These are phyloP conservation scores for Anoplolepis gracilipes DNA, from an alignment of 1,140 invertebrate species.

Conservation along the genomic window DNA sequence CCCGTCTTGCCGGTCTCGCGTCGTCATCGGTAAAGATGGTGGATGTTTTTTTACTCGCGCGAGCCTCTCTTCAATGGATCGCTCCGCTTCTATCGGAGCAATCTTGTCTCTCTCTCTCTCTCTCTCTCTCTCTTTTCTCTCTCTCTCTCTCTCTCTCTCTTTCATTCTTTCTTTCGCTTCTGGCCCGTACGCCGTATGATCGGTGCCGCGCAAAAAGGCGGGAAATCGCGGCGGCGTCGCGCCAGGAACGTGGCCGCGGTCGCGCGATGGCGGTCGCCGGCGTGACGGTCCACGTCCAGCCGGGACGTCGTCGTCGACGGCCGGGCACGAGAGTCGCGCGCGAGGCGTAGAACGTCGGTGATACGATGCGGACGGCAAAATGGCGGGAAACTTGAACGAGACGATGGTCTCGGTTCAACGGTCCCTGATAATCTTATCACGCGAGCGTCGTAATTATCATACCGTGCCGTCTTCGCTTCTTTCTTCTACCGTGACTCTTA, in stretches of 20 bases:
- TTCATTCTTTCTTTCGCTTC: slow-evolving; percentile 16
- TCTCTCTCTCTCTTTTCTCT: background rate
- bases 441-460: slow-evolving; percentile 65
- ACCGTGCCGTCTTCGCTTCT: slow-evolving; percentile 17
- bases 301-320: background rate
- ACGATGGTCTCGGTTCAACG: slow-evolving; percentile 69
- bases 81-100: slow-evolving; percentile 46
- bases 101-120: no score
- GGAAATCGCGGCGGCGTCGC: slow-evolving; percentile 68
- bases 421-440: slow-evolving; percentile 78
- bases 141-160: slow-evolving; percentile 15
- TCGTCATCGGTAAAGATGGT: slow-evolving; percentile 82
- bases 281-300: background rate
- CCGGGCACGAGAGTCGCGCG: background rate
- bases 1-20: slow-evolving; percentile 39
- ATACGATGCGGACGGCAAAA: slow-evolving; percentile 46
- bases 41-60: slow-evolving; percentile 81
- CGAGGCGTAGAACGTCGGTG: background rate
- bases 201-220: slow-evolving; percentile 75
- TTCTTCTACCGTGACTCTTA: background rate
- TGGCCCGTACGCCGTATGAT: slow-evolving; percentile 53
- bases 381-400: slow-evolving; percentile 78
- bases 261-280: background rate
- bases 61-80: slow-evolving; percentile 61
- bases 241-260: slow-evolving; percentile 1